Conservation (phyloP, 1,140 invertebrate genomes). For the Tetraneura akinire region DNA sequence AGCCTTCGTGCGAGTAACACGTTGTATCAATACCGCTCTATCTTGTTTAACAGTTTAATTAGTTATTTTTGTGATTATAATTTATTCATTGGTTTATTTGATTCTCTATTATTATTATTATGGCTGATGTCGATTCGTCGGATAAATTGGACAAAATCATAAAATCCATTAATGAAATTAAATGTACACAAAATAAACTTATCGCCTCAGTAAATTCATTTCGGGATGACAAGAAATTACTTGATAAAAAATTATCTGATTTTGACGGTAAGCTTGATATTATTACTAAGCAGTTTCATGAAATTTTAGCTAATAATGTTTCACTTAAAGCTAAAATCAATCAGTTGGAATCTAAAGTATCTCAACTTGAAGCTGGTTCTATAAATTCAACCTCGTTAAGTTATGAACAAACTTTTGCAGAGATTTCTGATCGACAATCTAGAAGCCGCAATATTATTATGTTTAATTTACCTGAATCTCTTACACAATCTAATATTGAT, state of each 20-base stretch:
- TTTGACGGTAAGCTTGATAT: neutral
- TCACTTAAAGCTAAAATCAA: neutral
- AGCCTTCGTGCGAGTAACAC: no score
- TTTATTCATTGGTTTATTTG: no score
- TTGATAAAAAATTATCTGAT: neutral
- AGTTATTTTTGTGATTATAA: no score
- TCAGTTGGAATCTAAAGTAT: neutral
- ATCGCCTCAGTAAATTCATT: neutral
- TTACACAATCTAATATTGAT: neutral
- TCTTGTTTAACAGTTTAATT: no score
- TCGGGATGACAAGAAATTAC: neutral
- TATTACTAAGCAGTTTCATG: neutral
- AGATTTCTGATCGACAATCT: neutral
- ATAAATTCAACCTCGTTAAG: neutral
- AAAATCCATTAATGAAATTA: neutral
- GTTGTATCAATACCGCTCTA: no score
- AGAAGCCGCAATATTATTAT: neutral
- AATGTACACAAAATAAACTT: neutral
- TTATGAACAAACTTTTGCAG: neutral
- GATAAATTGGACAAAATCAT: neutral
- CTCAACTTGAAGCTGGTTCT: neutral
- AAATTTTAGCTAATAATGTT: neutral
- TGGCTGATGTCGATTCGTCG: no score
- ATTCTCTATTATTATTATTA: no score
- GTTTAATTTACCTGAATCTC: neutral